phyloP scores from a whole-genome alignment of 2,888 invertebrate species.

The Agonopterix alstromeriana region DNA sequence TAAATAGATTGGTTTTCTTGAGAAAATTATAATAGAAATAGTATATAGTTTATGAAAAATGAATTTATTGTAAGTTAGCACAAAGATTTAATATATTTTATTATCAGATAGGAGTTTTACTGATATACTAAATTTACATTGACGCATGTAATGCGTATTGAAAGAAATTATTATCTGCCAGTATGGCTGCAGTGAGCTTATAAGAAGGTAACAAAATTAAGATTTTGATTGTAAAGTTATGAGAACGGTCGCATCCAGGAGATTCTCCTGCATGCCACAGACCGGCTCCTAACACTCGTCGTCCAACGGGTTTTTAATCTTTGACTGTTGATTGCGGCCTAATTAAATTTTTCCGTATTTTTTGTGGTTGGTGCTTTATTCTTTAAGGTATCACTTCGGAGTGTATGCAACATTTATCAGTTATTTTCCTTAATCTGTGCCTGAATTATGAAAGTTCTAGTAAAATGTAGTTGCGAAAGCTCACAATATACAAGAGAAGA shows the following conservation, averaged over 20 bases:
- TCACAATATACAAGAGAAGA: too few relatives aligned
- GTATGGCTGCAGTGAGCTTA: constrained; percentile 53
- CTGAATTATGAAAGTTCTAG: constrained; percentile 23
- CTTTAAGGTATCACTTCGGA: background rate
- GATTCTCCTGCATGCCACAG: background rate
- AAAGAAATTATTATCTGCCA: constrained; percentile 43
- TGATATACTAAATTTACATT: constrained; percentile 69
- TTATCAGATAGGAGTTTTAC: constrained; percentile 73
- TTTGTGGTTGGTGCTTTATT: background rate
- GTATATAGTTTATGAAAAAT: constrained; percentile 69
- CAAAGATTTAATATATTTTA: constrained; percentile 78
- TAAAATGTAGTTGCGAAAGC: constrained; percentile 9
- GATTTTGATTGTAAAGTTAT: constrained; percentile 7
- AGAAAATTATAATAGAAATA: constrained; percentile 47
- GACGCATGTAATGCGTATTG: constrained; percentile 61
- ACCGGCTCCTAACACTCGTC: constrained; percentile 2
- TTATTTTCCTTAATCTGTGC: constrained; percentile 42
- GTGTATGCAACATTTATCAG: constrained; percentile 7
- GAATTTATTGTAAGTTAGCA: constrained; percentile 77
- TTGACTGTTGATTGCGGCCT: constrained; percentile 10
- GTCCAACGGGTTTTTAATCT: constrained; percentile 6
- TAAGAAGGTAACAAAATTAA: constrained; percentile 22
- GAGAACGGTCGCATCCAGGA: background rate
- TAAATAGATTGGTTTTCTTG: constrained; percentile 60
- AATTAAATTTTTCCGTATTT: constrained; percentile 14